A percentile compares a stretch with the other conserved stretches of the same genome.
Conservation (phyloP, 2,797 vertebrate genomes). For the Coccyzus lansbergi region DNA sequence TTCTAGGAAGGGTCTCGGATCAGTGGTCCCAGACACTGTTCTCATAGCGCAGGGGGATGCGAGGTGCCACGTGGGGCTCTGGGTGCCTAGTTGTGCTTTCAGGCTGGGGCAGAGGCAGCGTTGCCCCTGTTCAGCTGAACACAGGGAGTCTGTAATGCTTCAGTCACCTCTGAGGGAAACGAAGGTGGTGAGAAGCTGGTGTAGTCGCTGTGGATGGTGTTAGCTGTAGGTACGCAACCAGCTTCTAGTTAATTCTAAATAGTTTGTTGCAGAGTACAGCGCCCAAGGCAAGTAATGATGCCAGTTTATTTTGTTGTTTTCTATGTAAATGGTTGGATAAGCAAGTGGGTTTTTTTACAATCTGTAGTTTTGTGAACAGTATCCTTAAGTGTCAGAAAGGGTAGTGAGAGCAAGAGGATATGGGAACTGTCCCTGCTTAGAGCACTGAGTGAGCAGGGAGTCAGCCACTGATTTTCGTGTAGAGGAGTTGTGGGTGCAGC, state of each 20-base stretch:
- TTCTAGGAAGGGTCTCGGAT: neutral
- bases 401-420: neutral
- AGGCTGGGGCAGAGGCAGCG: neutral
- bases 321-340: neutral
- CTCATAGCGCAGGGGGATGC: neutral
- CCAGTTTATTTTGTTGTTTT: neutral
- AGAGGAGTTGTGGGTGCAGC: neutral
- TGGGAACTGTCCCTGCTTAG: neutral
- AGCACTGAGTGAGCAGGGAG: neutral
- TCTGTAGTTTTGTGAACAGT: neutral
- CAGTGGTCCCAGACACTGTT: fast-evolving
- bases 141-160: neutral
- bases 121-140: neutral
- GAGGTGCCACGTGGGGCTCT: neutral
- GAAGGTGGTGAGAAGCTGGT: neutral
- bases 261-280: neutral
- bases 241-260: neutral
- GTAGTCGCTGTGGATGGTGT: neutral
- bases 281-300: neutral
- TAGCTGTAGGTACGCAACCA: neutral
- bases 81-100: neutral
- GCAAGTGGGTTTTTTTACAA: neutral
- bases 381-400: neutral
- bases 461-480: neutral
- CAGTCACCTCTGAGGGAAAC: neutral